Conservation (phyloP, 2,113 vertebrate genomes). For the Nyctereutes procyonoides region DNA sequence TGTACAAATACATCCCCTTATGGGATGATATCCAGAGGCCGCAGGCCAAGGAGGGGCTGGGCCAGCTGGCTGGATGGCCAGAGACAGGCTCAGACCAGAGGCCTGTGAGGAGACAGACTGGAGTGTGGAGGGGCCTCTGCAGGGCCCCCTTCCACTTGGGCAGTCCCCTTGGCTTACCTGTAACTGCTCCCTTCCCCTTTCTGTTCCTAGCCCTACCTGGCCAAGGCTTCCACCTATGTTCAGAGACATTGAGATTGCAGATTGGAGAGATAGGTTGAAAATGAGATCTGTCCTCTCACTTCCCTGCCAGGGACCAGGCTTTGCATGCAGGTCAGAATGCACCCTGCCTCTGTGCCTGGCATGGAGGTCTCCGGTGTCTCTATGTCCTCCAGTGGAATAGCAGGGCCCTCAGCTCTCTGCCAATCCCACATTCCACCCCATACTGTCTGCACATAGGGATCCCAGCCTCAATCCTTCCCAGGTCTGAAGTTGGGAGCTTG, state of each 20-base stretch:
- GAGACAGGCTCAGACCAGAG: neutral
- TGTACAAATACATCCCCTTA: too few species aligned
- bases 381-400: neutral
- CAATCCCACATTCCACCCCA: fast-evolving
- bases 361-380: too few species aligned
- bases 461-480: neutral
- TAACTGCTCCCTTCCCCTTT: neutral
- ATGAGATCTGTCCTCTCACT: neutral
- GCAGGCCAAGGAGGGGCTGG: neutral
- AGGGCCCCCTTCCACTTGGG: neutral
- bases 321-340: neutral
- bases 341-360: neutral
- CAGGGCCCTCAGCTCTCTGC: neutral
- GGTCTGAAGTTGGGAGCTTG: neutral
- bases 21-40: neutral
- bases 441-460: neutral
- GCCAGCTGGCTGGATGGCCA: neutral
- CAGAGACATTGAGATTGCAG: fast-evolving
- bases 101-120: neutral
- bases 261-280: too few species aligned
- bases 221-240: neutral
- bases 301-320: neutral
- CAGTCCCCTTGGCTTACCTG: neutral
- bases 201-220: neutral
- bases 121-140: neutral